phyloP scores from a whole-genome alignment of 1,140 invertebrate species.

The Scylla paramamosain region DNA sequence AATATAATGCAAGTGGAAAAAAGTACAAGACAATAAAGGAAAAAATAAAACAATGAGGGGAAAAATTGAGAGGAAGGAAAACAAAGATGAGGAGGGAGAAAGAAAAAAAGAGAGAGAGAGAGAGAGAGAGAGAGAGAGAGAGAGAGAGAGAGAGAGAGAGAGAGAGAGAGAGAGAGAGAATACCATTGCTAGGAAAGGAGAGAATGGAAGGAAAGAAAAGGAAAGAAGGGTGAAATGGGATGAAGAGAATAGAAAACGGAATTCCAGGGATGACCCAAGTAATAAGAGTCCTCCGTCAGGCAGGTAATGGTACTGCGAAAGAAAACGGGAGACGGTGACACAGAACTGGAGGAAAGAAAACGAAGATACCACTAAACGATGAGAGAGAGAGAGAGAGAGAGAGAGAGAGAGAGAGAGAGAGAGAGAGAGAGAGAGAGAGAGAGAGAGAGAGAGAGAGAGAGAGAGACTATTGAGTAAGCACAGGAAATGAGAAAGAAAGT shows the following conservation, averaged over 20 bases:
- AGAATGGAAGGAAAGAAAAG: neutral
- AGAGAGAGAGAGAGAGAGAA: slow-evolving; percentile 50
- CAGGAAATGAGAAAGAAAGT: no score
- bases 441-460: no score
- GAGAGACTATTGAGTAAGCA: no score
- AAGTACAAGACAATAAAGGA: neutral
- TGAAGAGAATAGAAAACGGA: neutral
- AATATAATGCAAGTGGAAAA: neutral
- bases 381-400: no score
- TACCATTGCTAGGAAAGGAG: neutral
- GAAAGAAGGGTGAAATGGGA: neutral
- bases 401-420: no score
- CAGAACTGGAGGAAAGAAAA: no score
- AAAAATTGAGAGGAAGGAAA: neutral
- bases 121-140: neutral
- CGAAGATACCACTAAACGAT: no score
- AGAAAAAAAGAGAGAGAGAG: neutral
- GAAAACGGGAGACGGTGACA: no score
- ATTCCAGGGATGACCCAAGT: neutral
- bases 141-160: slow-evolving; percentile 52
- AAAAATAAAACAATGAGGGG: neutral
- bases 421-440: no score
- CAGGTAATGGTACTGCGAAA: no score
- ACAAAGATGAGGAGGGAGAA: neutral
- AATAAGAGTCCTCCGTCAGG: no score